phyloP scores from a whole-genome alignment of 2,888 invertebrate species.

The Hemistola chrysoprasaria region DNA sequence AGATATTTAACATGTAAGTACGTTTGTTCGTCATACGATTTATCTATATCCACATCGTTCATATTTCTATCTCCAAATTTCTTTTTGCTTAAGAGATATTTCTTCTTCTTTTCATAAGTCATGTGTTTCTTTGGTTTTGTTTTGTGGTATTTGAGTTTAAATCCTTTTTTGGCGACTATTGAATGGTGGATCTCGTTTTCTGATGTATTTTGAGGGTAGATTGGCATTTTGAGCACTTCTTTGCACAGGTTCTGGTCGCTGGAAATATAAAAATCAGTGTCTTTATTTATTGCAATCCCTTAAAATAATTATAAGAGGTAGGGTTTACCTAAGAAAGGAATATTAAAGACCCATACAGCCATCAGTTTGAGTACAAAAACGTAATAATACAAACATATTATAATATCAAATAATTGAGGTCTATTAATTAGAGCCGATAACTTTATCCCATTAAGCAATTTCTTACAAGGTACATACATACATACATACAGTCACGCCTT shows the following conservation, averaged over 20 bases:
- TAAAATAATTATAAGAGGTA: no score
- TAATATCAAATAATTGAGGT: no score
- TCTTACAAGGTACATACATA: no score
- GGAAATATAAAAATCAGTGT: conserved; percentile 27
- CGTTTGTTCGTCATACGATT: conserved; percentile 65
- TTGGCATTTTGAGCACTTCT: conserved; percentile 49
- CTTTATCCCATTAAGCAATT: no score
- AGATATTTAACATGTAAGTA: conserved; percentile 78
- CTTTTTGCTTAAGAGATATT: conserved; percentile 56
- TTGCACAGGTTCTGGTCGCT: conserved; percentile 55
- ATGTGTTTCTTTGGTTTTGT: conserved; percentile 55
- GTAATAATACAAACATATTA: no score
- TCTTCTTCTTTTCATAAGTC: conserved; percentile 53
- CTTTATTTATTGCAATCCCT: no score
- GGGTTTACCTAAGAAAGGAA: no score
- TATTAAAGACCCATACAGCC: no score
- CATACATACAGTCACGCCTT: no score
- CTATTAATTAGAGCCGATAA: no score
- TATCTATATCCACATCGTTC: conserved; percentile 55
- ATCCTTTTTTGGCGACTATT: conserved; percentile 69
- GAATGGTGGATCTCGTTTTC: conserved; percentile 57
- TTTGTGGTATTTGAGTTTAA: conserved; percentile 60
- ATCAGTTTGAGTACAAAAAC: no score
- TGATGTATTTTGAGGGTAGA: conserved; percentile 53
- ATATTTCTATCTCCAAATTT: conserved; percentile 45